A percentile compares a stretch with the other conserved stretches of the same genome.
Evolutionary conservation across 2,797 vertebrate genomes (phyloP).

Genomic region (Antennarius maculatus): DNA sequence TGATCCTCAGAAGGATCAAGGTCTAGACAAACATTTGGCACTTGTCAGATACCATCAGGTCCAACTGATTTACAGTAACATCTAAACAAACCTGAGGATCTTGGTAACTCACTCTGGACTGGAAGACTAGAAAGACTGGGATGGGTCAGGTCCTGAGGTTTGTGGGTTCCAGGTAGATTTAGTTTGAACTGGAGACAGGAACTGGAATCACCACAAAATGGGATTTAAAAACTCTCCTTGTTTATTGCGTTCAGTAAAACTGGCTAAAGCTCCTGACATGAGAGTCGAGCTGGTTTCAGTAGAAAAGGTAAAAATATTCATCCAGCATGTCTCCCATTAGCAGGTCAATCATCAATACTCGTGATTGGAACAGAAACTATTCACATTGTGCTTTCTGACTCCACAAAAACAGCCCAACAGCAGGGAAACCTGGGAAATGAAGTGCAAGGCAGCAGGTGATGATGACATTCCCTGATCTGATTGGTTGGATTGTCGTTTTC

Average conservation of each 20-base stretch:
- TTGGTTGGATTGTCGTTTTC: constrained; percentile 60
- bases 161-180: neutral
- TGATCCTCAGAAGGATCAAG: too few relatives aligned
- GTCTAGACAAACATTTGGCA: neutral
- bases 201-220: constrained; percentile 46
- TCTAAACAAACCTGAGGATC: constrained; percentile 8
- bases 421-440: constrained; percentile 58
- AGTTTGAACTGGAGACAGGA: constrained; percentile 12
- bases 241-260: constrained; percentile 37
- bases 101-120: constrained; percentile 4
- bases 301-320: constrained; percentile 35
- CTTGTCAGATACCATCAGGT: neutral
- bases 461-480: constrained; percentile 55
- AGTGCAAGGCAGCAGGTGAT: constrained; percentile 63
- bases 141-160: neutral
- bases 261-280: constrained; percentile 4
- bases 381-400: constrained; percentile 59
- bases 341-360: constrained; percentile 26
- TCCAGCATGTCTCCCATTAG: constrained; percentile 38
- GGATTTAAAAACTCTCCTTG: constrained; percentile 32
- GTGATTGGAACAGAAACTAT: constrained; percentile 18
- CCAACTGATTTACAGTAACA: neutral
- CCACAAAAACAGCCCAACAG: constrained; percentile 23
- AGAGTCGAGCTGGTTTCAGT: constrained; percentile 48
- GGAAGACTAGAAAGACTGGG: constrained; percentile 21